Percentiles rank a stretch among this genome's conserved stretches.
phyloP scores from a whole-genome alignment of 2,113 vertebrate genomes.

The Stigmatopora argus region DNA sequence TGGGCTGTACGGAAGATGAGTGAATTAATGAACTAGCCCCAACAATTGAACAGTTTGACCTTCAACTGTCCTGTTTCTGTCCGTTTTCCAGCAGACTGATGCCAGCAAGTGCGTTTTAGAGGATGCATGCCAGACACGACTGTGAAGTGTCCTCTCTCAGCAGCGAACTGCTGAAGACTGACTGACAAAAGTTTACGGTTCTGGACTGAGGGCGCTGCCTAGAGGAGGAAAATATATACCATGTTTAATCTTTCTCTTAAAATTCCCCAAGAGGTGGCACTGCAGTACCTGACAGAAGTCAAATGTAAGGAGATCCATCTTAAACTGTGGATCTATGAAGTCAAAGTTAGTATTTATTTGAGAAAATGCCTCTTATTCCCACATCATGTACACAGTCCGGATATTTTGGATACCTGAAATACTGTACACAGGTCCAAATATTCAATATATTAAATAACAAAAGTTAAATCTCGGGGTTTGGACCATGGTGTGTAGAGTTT shows the following conservation, averaged over 20 bases:
- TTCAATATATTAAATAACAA: too few relatives aligned
- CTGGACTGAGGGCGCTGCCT: constrained; percentile 58
- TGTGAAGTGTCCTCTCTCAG: constrained; percentile 20
- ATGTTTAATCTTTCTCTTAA: constrained; percentile 10
- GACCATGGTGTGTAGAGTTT: too few relatives aligned
- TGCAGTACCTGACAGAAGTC: constrained; percentile 12
- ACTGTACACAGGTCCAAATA: background rate
- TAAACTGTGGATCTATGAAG: background rate
- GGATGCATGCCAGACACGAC: constrained; percentile 31
- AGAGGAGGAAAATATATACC: constrained; percentile 26
- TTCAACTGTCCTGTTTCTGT: background rate
- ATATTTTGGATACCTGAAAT: background rate
- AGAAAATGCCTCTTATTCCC: background rate
- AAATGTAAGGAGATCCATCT: background rate
- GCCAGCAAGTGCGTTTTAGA: background rate
- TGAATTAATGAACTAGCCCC: too few relatives aligned
- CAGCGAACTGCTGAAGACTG: constrained; percentile 10
- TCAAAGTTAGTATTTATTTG: background rate
- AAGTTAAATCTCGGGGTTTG: too few relatives aligned
- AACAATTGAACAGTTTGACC: background rate
- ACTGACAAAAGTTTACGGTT: constrained; percentile 6
- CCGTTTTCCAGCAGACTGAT: background rate
- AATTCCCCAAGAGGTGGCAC: constrained; percentile 51
- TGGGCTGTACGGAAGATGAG: too few relatives aligned
- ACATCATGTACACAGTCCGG: background rate